Evolutionary conservation across 2,113 vertebrate species (phyloP).

Genomic region (Pipra filicauda): DNA sequence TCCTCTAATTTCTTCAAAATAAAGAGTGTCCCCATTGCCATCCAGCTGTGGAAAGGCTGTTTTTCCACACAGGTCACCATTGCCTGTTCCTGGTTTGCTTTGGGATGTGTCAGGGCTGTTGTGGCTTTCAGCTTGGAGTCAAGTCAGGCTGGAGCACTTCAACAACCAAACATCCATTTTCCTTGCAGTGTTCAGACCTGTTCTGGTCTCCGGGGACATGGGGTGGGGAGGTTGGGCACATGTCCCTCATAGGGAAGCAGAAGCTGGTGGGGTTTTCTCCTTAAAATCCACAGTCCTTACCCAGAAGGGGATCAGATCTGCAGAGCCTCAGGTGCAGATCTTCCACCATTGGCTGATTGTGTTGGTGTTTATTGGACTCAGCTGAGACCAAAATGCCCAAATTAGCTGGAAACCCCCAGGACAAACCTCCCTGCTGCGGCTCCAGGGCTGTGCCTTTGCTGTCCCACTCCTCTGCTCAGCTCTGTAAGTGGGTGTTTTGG

Average conservation of each 20-base stretch:
- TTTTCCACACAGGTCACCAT: not conserved
- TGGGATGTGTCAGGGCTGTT: not conserved
- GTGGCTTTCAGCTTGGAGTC: not conserved
- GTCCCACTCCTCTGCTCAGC: rapidly evolving
- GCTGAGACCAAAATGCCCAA: not conserved
- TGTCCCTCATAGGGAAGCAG: rapidly evolving
- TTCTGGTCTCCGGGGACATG: rapidly evolving
- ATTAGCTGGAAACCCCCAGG: not conserved
- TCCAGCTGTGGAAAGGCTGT: not conserved
- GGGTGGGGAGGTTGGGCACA: rapidly evolving
- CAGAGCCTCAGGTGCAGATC: not conserved
- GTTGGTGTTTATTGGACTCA: not conserved
- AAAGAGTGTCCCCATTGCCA: not conserved
- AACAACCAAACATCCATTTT: not conserved
- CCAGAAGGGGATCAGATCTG: not conserved
- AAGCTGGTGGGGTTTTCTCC: not conserved
- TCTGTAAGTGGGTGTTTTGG: not conserved
- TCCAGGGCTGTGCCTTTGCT: no score
- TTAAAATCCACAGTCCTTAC: not conserved
- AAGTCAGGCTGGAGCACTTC: not conserved
- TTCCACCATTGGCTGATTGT: not conserved
- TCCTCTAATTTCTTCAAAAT: not conserved
- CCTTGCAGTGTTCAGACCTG: rapidly evolving
- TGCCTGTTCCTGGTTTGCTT: not conserved
- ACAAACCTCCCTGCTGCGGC: not conserved